Evolutionary conservation across 2,888 invertebrate genomes (phyloP), one percentile per base, ranked within the genome.

Genomic region (Eurytoma californica): DNA sequence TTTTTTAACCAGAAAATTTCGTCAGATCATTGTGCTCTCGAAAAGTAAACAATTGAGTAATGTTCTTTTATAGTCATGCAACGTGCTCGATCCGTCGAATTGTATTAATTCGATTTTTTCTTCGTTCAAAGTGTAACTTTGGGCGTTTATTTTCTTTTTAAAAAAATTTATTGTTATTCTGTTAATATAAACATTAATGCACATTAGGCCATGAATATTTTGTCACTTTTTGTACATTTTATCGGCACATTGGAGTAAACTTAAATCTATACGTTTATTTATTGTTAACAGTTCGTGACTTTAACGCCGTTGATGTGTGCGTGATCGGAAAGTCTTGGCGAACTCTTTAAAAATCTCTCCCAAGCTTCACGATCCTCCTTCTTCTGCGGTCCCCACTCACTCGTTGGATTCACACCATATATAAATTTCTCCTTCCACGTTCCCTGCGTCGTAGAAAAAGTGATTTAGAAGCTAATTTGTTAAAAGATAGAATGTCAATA

Each of bases 331-430:
- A 76, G 80, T 24, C 80, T 77, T 68, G 73, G 80, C 20, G 74
- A 74, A 73, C 82, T 84, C 49, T 79, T 82, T 28, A 84, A 72
- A 39, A 81, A 84, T 73, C 85, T 85, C 72, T 84, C 86, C 90
- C 90, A 90, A 5, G 84, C 86, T 68, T 85, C 84, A 3, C 87
- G 83, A 70, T 89, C 84, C 14, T 86, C 83, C 9, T 79, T 65
- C 80, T 86, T 85, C n/a, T 86, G 85, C 12, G 91, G 91, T 13
- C 91, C 91, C 91, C 91, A 91, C 18, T 87, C 84, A 4, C 84
- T 82, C n/a, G 86, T 86, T 28, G 90, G 88, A 49, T 82, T 86
- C 14, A 88, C 82, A 9, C 89, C 88, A 20, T 82, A 82, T 47
- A 82, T 30, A n/a, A 91, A 78, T 83, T 86, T 86, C 83, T 89